phyloP scores from a whole-genome alignment of 1,140 invertebrate species.

The Drosophila guanche region DNA sequence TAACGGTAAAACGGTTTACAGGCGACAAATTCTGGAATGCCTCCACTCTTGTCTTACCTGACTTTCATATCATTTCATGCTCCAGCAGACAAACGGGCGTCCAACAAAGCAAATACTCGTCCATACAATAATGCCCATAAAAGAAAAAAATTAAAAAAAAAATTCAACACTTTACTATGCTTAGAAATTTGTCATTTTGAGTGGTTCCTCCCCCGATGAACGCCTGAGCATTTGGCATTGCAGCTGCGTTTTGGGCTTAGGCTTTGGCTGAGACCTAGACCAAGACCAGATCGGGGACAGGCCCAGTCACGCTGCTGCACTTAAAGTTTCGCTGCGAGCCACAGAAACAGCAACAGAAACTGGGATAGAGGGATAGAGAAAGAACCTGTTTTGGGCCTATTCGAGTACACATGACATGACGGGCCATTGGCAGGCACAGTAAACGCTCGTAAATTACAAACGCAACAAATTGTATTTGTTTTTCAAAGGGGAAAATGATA shows the following conservation, averaged over 20 bases:
- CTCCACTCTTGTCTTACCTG: slow-evolving; percentile 38
- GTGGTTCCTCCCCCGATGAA: slow-evolving; percentile 2
- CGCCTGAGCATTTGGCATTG: slow-evolving; percentile 25
- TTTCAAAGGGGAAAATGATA: neutral
- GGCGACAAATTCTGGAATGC: slow-evolving; percentile 38
- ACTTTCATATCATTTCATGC: slow-evolving; percentile 70
- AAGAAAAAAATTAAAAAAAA: slow-evolving; percentile 2
- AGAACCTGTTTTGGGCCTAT: slow-evolving; percentile 41
- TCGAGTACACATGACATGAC: too few species aligned
- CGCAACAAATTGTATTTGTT: slow-evolving; percentile 21
- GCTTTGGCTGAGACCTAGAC: too few species aligned
- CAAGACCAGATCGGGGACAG: slow-evolving; percentile 7
- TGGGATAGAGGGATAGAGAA: slow-evolving; percentile 32
- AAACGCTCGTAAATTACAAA: slow-evolving; percentile 47
- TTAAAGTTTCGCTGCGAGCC: slow-evolving; percentile 23
- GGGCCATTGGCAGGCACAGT: slow-evolving; percentile 16
- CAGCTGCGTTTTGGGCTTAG: slow-evolving; percentile 8
- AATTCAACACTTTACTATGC: slow-evolving; percentile 24
- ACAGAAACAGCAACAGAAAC: slow-evolving; percentile 13
- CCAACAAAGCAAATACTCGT: slow-evolving; percentile 26
- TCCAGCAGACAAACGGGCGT: slow-evolving; percentile 22
- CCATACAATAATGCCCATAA: neutral
- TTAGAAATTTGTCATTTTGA: slow-evolving; percentile 38
- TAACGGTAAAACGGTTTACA: slow-evolving; percentile 36
- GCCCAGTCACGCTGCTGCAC: slow-evolving; percentile 45